These are phyloP conservation scores for Neosalanx taihuensis DNA, from an alignment of 2,797 vertebrate species.

Conservation along the genomic window DNA sequence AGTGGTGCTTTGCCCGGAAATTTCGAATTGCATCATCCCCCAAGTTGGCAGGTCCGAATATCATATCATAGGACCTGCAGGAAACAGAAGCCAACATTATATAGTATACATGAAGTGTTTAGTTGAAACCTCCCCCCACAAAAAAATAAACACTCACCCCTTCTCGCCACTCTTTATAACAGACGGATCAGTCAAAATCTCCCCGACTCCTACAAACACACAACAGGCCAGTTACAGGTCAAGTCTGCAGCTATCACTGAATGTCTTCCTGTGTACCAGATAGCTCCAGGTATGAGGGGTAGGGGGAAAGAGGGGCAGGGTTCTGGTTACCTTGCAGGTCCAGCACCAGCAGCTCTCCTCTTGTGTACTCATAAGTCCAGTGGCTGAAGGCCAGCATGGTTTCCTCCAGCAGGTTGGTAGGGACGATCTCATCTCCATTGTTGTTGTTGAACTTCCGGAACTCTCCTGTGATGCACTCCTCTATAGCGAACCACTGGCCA, in stretches of 20 bases:
- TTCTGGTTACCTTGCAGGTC: constrained; percentile 88
- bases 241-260: not conserved
- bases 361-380: constrained; percentile 96
- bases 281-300: not conserved
- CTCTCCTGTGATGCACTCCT: constrained; percentile 97
- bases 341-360: constrained; percentile 91
- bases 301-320: not conserved
- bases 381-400: constrained; percentile 99
- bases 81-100: not conserved
- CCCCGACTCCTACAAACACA: constrained; percentile 84
- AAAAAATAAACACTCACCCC: constrained; percentile 73
- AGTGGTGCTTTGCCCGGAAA: constrained; percentile 95
- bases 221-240: not conserved
- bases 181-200: constrained; percentile 96
- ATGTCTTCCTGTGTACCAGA: no score
- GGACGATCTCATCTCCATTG: constrained; percentile 96
- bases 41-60: constrained; percentile 94
- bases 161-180: constrained; percentile 98
- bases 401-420: constrained; percentile 94
- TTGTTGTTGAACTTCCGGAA: constrained; percentile 99
- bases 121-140: not conserved
- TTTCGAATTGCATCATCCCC: constrained; percentile 97
- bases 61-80: constrained; percentile 91
- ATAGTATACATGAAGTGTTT: no score
- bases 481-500: constrained; percentile 98